These are phyloP conservation scores for Siniperca knerii DNA, from an alignment of 2,113 vertebrate genomes.

Conservation along the genomic window DNA sequence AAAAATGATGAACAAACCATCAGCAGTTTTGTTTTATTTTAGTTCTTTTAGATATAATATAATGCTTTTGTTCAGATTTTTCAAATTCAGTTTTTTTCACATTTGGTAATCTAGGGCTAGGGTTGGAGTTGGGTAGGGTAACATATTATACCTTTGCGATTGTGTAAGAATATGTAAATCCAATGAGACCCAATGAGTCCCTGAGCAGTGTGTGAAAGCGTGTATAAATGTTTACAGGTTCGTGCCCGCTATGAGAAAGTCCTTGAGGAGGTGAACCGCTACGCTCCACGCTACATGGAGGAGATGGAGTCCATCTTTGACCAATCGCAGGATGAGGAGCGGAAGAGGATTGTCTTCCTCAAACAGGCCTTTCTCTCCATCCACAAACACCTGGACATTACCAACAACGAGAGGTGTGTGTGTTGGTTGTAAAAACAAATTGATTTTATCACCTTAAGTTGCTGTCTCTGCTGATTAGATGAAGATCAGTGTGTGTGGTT, in stretches of 20 bases:
- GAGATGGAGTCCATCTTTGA: constrained; percentile 91
- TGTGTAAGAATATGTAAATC: background rate
- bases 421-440: background rate
- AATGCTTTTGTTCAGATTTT: too few species aligned
- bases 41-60: too few species aligned
- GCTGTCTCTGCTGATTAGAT: constrained; percentile 6
- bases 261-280: constrained; percentile 87
- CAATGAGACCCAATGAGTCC: background rate
- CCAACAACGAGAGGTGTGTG: constrained; percentile 84
- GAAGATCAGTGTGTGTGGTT: background rate
- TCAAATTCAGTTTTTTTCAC: too few species aligned
- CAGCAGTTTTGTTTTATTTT: too few species aligned
- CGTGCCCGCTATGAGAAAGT: constrained; percentile 87
- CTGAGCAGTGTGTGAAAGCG: background rate
- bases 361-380: constrained; percentile 87
- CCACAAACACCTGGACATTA: constrained; percentile 87
- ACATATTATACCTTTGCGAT: too few species aligned
- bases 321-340: constrained; percentile 87
- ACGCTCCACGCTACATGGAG: constrained; percentile 90
- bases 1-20: background rate
- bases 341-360: constrained; percentile 87
- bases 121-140: too few species aligned
- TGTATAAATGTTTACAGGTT: constrained; percentile 69
- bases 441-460: background rate
- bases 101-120: too few species aligned